A percentile compares a stretch with the other conserved stretches of the same genome.
Conservation (phyloP, 2,888 invertebrate species). For the Harpalus rubripes region DNA sequence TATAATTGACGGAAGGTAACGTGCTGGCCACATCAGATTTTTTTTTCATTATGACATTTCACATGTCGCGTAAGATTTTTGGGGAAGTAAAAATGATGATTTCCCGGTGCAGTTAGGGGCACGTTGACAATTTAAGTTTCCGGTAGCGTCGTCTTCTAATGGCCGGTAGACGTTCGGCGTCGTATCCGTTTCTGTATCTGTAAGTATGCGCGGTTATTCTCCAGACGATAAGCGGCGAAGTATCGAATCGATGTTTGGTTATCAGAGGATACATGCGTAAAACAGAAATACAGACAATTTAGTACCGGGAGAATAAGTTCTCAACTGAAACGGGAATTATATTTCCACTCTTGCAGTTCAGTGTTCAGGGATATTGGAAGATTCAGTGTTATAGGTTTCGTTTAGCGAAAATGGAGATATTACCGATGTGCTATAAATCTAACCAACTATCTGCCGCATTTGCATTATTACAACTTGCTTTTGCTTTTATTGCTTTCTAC, state of each 20-base stretch:
- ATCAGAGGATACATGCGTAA: conserved; percentile 55
- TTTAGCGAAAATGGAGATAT: conserved; percentile 47
- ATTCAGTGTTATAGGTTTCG: conserved; percentile 48
- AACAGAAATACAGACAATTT: conserved; percentile 53
- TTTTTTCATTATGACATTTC: too few relatives aligned
- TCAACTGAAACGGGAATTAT: conserved; percentile 53
- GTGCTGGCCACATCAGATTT: too few relatives aligned
- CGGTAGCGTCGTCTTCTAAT: conserved; percentile 29
- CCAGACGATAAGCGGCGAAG: conserved; percentile 11
- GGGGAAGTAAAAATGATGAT: conserved; percentile 31
- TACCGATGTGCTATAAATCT: conserved; percentile 35
- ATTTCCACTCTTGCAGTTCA: conserved; percentile 24
- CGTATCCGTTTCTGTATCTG: conserved; percentile 8
- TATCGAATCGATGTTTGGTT: conserved; percentile 48
- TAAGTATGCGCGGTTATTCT: conserved; percentile 17
- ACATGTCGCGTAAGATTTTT: too few relatives aligned
- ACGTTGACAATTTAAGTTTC: conserved; percentile 47
- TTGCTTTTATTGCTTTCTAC: conserved; percentile 4
- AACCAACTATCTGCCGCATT: neutral
- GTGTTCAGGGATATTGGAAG: conserved; percentile 26
- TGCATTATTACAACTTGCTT: conserved; percentile 14
- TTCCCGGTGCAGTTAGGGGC: conserved; percentile 31
- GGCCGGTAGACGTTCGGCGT: conserved; percentile 5
- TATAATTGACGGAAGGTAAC: too few relatives aligned
- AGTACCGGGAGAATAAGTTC: conserved; percentile 36